Evolutionary conservation across 2,113 vertebrate genomes (phyloP).

Genomic region (Nematolebias whitei): DNA sequence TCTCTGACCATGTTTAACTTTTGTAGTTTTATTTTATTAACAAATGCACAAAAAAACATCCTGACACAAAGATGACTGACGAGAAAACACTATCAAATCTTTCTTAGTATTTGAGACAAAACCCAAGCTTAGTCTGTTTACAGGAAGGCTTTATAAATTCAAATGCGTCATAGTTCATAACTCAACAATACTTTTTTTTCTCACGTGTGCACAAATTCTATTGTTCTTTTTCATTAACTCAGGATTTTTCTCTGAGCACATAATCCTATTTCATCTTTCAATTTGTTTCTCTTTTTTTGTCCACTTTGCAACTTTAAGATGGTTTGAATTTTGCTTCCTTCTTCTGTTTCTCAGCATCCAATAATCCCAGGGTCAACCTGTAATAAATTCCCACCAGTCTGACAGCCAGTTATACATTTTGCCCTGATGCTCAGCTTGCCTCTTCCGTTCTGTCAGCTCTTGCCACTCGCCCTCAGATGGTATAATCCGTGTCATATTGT

Average conservation of each 20-base stretch:
- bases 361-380: conserved; percentile 26
- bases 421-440: conserved; percentile 7
- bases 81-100: background rate
- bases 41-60: background rate
- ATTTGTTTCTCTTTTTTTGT: conserved; percentile 44
- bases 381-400: conserved; percentile 15
- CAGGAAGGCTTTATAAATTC: conserved; percentile 34
- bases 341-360: conserved; percentile 40
- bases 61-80: background rate
- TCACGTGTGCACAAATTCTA: conserved; percentile 42
- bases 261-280: conserved; percentile 40
- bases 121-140: conserved; percentile 3
- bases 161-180: conserved; percentile 34
- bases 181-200: conserved; percentile 33
- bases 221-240: conserved; percentile 52
- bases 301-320: conserved; percentile 43
- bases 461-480: conserved; percentile 53
- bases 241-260: conserved; percentile 36
- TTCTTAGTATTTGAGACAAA: conserved; percentile 5
- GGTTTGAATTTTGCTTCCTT: conserved; percentile 15
- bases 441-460: conserved; percentile 26
- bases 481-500: conserved; percentile 78
- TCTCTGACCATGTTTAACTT: background rate
- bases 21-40: background rate
- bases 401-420: conserved; percentile 22